Conservation (phyloP, 2,797 vertebrate genomes). For the Pseudotriccus pelzelni region DNA sequence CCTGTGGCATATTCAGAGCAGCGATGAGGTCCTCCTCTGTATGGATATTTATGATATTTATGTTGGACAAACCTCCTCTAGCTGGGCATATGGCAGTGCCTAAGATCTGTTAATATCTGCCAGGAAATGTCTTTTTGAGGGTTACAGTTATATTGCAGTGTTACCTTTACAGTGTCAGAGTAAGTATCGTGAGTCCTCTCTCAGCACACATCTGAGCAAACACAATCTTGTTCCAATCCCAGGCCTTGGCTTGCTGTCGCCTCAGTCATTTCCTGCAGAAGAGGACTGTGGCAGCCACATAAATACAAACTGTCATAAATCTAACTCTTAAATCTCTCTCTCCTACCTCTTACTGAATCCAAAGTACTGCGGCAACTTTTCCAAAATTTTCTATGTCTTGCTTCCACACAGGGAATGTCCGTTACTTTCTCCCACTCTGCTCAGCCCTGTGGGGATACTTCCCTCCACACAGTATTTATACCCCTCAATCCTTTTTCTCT, state of each 20-base stretch:
- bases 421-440: not conserved
- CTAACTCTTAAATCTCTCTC: not conserved
- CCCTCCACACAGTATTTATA: rapidly evolving
- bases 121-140: not conserved
- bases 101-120: not conserved
- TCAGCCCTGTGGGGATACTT: not conserved
- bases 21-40: not conserved
- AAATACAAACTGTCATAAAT: not conserved
- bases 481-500: not conserved
- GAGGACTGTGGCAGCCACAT: not conserved
- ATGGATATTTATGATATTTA: not conserved
- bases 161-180: not conserved
- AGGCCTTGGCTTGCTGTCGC: not conserved
- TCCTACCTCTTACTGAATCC: not conserved
- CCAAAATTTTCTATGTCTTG: not conserved
- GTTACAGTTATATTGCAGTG: not conserved
- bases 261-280: not conserved
- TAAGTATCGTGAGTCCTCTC: not conserved
- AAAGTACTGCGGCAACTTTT: not conserved
- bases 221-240: not conserved
- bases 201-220: not conserved
- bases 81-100: not conserved
- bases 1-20: not conserved
- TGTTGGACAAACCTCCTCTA: not conserved
- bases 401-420: not conserved